A percentile compares a stretch with the other conserved stretches of the same genome.
phyloP scores from a whole-genome alignment of 2,797 vertebrate genomes.

The Mallotus villosus region DNA sequence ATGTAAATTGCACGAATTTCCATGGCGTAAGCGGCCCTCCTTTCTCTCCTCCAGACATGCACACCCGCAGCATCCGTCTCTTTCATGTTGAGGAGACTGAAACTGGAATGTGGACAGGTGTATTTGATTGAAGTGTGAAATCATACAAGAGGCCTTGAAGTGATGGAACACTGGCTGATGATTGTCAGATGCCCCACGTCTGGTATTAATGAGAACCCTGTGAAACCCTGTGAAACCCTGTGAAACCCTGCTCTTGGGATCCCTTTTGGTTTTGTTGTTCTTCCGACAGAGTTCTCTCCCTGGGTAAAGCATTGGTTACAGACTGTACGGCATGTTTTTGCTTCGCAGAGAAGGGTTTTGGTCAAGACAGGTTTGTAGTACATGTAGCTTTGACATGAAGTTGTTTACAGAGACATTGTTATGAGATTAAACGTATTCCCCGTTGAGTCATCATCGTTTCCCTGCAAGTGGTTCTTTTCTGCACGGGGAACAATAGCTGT shows the following conservation, averaged over 20 bases:
- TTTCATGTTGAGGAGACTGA: background rate
- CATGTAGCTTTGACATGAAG: slow-evolving; percentile 28
- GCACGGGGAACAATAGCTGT: slow-evolving; percentile 43
- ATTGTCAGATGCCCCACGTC: slow-evolving; percentile 5
- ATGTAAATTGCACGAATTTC: slow-evolving; percentile 23
- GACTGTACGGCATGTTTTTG: slow-evolving; percentile 14
- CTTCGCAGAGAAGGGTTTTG: slow-evolving; percentile 8
- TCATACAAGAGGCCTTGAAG: slow-evolving; percentile 3
- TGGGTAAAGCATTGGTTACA: slow-evolving; percentile 1
- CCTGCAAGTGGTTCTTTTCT: slow-evolving; percentile 28
- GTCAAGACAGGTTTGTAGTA: slow-evolving; percentile 36
- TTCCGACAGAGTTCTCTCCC: slow-evolving; percentile 13
- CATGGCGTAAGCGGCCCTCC: slow-evolving; percentile 31
- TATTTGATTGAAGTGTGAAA: slow-evolving; percentile 13
- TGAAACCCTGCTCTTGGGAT: background rate
- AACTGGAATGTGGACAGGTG: slow-evolving; percentile 11
- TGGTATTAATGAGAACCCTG: slow-evolving; percentile 7
- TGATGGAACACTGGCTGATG: background rate
- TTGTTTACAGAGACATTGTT: slow-evolving; percentile 29
- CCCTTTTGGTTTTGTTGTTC: slow-evolving; percentile 14
- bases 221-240: background rate
- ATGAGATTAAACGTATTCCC: slow-evolving; percentile 1
- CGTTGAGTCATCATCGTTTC: slow-evolving; percentile 24
- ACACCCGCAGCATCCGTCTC: slow-evolving; percentile 7
- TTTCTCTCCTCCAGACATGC: slow-evolving; percentile 18